A percentile compares a stretch with the other conserved stretches of the same genome.
Evolutionary conservation across 1,140 invertebrate genomes (phyloP).

Genomic region (Lamellibrachia luymesi): DNA sequence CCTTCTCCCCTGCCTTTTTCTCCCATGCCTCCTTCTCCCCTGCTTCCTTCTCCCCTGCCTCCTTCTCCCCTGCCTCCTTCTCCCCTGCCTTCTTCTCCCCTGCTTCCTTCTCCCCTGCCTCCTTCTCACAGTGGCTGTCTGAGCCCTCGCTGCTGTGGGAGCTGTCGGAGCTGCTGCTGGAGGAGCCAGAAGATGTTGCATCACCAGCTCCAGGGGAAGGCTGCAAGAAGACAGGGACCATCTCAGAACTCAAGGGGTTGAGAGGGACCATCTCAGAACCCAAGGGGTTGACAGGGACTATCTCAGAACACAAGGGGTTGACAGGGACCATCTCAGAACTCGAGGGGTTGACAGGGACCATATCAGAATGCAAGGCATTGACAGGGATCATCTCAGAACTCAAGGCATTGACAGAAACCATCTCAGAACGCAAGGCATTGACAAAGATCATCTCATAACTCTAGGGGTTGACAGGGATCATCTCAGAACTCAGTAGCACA

Average conservation of each 20-base stretch:
- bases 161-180: background rate
- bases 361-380: too few species aligned
- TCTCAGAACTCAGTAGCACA: too few species aligned
- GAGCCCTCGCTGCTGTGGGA: background rate
- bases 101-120: background rate
- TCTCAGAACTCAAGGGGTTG: background rate
- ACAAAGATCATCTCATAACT: too few species aligned
- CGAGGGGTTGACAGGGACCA: too few species aligned
- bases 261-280: background rate
- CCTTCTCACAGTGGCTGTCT: background rate
- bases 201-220: conserved; percentile 23
- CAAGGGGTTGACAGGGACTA: background rate
- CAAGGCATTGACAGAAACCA: too few species aligned
- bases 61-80: conserved; percentile 25
- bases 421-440: too few species aligned
- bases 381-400: too few species aligned
- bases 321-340: background rate
- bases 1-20: conserved; percentile 25
- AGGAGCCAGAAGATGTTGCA: background rate
- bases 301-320: background rate
- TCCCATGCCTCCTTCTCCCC: conserved; percentile 20
- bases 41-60: background rate
- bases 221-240: background rate
- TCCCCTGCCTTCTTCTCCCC: conserved; percentile 16
- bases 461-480: too few species aligned